Conservation (phyloP, 2,113 vertebrate species). For the Andinoacara biseriatus region DNA sequence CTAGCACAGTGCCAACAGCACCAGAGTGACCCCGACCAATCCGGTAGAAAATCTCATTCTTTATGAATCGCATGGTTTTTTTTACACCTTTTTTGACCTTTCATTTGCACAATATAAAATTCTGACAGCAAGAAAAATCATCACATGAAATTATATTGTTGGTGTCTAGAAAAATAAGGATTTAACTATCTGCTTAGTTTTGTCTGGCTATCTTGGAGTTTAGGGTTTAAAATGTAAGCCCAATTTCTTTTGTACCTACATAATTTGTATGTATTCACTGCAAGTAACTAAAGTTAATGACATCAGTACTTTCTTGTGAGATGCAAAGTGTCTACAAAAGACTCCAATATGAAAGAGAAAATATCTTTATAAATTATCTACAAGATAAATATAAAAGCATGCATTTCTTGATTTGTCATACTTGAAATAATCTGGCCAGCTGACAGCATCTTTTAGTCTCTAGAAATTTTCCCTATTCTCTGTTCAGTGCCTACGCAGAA, state of each 20-base stretch:
- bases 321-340: not conserved
- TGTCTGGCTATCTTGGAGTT: not conserved
- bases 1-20: not conserved
- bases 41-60: too few relatives aligned
- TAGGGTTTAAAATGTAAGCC: not conserved
- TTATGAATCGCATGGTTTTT: too few relatives aligned
- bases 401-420: not conserved
- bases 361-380: not conserved
- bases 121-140: not conserved
- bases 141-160: not conserved
- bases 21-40: too few relatives aligned
- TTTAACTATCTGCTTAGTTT: not conserved
- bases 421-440: not conserved
- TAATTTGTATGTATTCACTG: not conserved
- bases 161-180: not conserved
- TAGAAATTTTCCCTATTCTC: not conserved
- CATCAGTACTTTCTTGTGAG: not conserved
- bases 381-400: not conserved
- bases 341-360: not conserved
- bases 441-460: not conserved
- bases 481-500: not conserved
- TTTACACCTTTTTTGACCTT: too few relatives aligned
- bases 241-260: not conserved
- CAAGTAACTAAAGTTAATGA: not conserved
- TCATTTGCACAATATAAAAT: too few relatives aligned